Evolutionary conservation across 2,797 vertebrate species (phyloP).

Genomic region (Macropus fuliginosus): DNA sequence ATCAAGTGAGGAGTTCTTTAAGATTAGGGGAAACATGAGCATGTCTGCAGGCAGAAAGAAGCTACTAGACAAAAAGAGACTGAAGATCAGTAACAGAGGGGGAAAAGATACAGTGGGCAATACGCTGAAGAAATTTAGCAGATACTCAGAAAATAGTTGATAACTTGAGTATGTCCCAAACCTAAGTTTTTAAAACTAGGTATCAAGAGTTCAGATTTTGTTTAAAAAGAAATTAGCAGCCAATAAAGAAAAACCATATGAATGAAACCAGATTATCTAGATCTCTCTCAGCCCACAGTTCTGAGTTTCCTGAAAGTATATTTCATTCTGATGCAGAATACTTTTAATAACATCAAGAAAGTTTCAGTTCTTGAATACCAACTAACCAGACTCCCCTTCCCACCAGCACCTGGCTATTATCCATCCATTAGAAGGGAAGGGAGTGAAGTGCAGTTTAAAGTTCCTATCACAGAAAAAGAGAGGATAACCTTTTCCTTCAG

Average conservation of each 20-base stretch:
- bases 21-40: neutral
- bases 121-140: neutral
- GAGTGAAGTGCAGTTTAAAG: neutral
- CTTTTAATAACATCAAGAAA: neutral
- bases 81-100: neutral
- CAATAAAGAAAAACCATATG: neutral
- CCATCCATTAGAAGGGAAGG: neutral
- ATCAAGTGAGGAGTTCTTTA: neutral
- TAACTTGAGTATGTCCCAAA: neutral
- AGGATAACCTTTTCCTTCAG: neutral
- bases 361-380: neutral
- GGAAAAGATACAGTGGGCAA: neutral
- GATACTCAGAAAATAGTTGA: neutral
- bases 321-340: neutral
- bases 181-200: neutral
- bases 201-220: neutral
- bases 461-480: neutral
- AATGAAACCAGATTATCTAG: neutral
- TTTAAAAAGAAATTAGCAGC: neutral
- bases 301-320: neutral
- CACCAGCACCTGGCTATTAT: neutral
- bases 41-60: neutral
- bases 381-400: neutral
- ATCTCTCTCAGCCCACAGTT: neutral
- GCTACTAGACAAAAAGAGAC: neutral